Evolutionary conservation across 1,140 invertebrate genomes (phyloP).

Genomic region (Bicyclus anynana): DNA sequence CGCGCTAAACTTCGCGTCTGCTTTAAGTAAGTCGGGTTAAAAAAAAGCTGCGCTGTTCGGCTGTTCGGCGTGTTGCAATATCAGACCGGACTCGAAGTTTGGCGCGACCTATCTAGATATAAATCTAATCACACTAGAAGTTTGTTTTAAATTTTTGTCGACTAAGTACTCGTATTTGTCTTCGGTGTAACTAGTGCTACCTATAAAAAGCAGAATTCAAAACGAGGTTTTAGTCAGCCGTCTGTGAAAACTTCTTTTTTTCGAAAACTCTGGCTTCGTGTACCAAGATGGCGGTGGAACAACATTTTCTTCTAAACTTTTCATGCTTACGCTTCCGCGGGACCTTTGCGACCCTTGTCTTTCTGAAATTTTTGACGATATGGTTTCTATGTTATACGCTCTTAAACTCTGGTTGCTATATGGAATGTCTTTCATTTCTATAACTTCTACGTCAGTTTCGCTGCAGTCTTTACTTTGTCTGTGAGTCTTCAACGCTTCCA

Average conservation of each 20-base stretch:
- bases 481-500: constrained; percentile 40
- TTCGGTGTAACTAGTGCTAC: too few species aligned
- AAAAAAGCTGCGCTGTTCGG: too few species aligned
- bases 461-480: constrained; percentile 61
- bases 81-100: too few species aligned
- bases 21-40: too few species aligned
- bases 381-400: constrained; percentile 37
- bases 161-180: too few species aligned
- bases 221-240: constrained; percentile 40
- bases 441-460: constrained; percentile 67
- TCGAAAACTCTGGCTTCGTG: constrained; percentile 64
- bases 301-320: constrained; percentile 58
- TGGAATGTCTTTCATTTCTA: constrained; percentile 74
- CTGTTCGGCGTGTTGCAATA: too few species aligned
- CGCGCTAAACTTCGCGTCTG: too few species aligned
- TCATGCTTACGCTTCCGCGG: constrained; percentile 53
- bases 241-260: constrained; percentile 60
- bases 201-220: constrained; percentile 5
- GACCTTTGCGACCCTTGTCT: constrained; percentile 58
- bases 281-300: constrained; percentile 73
- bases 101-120: too few species aligned
- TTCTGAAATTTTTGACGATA: constrained; percentile 52
- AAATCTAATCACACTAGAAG: too few species aligned
- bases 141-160: too few species aligned
- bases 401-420: constrained; percentile 33